These are phyloP conservation scores for Pogonophryne albipinna DNA, from an alignment of 2,797 vertebrate species.

Conservation along the genomic window DNA sequence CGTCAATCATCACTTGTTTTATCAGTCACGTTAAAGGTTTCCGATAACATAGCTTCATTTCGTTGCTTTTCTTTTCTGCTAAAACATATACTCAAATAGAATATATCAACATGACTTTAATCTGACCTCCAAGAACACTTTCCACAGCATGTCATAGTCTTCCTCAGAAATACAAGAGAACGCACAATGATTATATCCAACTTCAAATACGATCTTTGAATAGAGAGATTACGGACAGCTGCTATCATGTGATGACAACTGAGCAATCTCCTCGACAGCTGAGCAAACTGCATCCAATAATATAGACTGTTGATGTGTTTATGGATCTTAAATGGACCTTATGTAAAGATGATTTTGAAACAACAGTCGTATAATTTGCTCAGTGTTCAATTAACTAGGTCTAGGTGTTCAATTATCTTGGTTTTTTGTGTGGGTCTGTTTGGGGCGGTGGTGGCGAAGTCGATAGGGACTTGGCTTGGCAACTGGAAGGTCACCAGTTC, in stretches of 20 bases:
- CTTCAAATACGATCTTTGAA: neutral
- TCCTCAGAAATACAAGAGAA: neutral
- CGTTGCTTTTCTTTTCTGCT: too few relatives aligned
- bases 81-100: neutral
- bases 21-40: neutral
- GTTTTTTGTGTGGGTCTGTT: neutral
- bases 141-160: neutral
- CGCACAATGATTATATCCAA: neutral
- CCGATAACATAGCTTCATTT: neutral
- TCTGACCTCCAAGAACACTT: neutral
- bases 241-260: conserved; percentile 24
- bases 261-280: conserved; percentile 18
- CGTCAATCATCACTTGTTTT: conserved; percentile 12
- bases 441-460: too few relatives aligned
- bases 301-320: neutral
- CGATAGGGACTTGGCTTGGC: too few relatives aligned
- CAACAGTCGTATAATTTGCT: neutral
- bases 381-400: neutral
- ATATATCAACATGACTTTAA: neutral
- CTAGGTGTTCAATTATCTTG: too few relatives aligned
- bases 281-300: conserved; percentile 12
- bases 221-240: conserved; percentile 27
- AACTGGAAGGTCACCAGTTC: too few relatives aligned
- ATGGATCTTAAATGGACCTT: neutral
- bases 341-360: neutral